Percentiles rank a stretch among this genome's conserved stretches.
Evolutionary conservation across 2,888 invertebrate genomes (phyloP).

Genomic region (Gerris lacustris): DNA sequence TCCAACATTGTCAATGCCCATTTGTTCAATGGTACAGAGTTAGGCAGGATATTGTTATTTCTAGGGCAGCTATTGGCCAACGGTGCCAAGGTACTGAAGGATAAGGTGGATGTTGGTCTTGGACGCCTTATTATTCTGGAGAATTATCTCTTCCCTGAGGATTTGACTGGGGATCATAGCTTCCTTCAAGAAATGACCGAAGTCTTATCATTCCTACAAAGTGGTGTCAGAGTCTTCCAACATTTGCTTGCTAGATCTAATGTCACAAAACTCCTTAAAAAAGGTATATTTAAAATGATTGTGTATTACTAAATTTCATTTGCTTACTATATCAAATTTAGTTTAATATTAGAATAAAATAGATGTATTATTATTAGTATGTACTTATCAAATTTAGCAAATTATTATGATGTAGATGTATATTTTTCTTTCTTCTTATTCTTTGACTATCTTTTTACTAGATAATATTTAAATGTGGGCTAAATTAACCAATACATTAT

Average conservation of each 20-base stretch:
- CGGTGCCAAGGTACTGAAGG: conserved; percentile 38
- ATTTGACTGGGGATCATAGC: conserved; percentile 29
- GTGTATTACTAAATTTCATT: conserved; percentile 6
- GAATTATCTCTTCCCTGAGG: conserved; percentile 40
- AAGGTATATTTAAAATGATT: conserved; percentile 36
- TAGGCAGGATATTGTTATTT: background rate
- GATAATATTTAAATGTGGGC: too few relatives aligned
- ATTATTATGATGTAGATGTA: too few relatives aligned
- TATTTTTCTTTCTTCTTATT: too few relatives aligned
- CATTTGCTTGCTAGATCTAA: conserved; percentile 50
- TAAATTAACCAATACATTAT: too few relatives aligned
- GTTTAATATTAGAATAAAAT: conserved; percentile 13
- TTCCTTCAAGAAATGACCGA: conserved; percentile 40
- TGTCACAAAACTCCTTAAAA: conserved; percentile 44
- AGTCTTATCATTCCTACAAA: conserved; percentile 48
- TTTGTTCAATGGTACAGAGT: too few relatives aligned
- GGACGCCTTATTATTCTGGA: conserved; percentile 40
- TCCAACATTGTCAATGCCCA: too few relatives aligned
- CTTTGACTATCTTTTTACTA: too few relatives aligned
- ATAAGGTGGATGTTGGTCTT: conserved; percentile 37
- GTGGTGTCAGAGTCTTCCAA: conserved; percentile 50
- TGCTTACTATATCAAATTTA: background rate
- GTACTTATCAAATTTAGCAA: too few relatives aligned
- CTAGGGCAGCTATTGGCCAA: conserved; percentile 37
- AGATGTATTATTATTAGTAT: too few relatives aligned